phyloP scores from a whole-genome alignment of 2,888 invertebrate species.

The Lypha dubia region DNA sequence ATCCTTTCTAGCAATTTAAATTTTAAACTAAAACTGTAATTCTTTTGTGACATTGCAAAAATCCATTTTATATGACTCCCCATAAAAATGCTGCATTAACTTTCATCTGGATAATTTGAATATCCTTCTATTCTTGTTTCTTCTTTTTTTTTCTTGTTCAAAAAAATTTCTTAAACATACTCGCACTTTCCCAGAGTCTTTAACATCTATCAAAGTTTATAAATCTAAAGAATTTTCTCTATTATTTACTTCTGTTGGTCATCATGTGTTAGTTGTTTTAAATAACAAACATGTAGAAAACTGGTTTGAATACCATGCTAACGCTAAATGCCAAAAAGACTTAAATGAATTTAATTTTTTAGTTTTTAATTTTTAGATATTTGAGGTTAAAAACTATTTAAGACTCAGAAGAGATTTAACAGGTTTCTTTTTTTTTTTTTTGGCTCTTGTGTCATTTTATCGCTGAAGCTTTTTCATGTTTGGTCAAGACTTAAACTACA shows the following conservation, averaged over 20 bases:
- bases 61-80: conserved; percentile 1
- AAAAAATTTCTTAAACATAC: not conserved
- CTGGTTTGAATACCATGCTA: not conserved
- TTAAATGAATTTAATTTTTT: not conserved
- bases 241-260: conserved; percentile 34
- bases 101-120: not conserved
- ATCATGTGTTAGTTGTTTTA: conserved; percentile 5
- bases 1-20: not conserved
- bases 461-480: not conserved
- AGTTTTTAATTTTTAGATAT: too few relatives aligned
- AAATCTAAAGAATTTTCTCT: conserved; percentile 14
- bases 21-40: not conserved
- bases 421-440: not conserved
- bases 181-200: not conserved
- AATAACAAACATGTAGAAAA: conserved; percentile 4
- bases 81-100: not conserved
- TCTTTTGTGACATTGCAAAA: conserved; percentile 21
- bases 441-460: not conserved
- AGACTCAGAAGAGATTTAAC: too few relatives aligned
- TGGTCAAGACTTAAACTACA: conserved; percentile 46
- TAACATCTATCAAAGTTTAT: conserved; percentile 20
- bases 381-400: too few relatives aligned
- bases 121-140: too few relatives aligned
- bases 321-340: not conserved
- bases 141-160: too few relatives aligned